Conservation (phyloP, 2,113 vertebrate species). For the Leptobrachium ailaonicum region DNA sequence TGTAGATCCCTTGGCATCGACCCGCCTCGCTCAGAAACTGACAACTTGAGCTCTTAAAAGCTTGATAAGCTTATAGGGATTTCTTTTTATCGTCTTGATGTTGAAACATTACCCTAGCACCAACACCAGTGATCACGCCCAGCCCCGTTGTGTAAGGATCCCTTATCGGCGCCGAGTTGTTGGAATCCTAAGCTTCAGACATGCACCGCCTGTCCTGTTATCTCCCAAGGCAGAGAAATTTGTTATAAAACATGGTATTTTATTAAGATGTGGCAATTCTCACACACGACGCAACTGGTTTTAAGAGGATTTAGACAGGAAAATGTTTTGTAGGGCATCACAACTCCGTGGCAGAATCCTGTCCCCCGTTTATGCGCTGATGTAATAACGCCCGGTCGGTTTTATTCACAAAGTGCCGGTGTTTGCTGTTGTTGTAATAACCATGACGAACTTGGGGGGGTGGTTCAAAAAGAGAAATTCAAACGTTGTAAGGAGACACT, state of each 20-base stretch:
- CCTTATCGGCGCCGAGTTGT: conserved; percentile 5
- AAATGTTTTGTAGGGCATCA: too few species aligned
- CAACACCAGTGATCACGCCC: background rate
- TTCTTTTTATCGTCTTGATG: too few species aligned
- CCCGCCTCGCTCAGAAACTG: background rate
- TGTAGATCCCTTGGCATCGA: background rate
- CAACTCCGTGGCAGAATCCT: too few species aligned
- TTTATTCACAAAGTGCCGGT: too few species aligned
- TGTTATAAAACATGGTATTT: conserved; percentile 13
- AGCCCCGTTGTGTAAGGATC: conserved; percentile 30
- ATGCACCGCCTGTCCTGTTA: background rate
- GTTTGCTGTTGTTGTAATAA: too few species aligned
- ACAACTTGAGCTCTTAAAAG: background rate
- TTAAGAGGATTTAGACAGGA: too few species aligned
- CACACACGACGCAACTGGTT: too few species aligned
- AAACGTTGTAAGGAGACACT: too few species aligned
- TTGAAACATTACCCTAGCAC: background rate
- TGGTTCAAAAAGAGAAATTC: too few species aligned
- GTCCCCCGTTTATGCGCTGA: too few species aligned
- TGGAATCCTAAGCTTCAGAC: conserved; percentile 7
- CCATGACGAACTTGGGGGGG: too few species aligned
- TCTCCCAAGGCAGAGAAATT: background rate
- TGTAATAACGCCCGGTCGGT: too few species aligned
- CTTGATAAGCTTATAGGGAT: background rate
- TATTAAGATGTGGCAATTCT: background rate